Percentiles rank a stretch among this genome's conserved stretches.
phyloP scores from a whole-genome alignment of 2,113 vertebrate genomes.

The Neolamprologus variostigma region DNA sequence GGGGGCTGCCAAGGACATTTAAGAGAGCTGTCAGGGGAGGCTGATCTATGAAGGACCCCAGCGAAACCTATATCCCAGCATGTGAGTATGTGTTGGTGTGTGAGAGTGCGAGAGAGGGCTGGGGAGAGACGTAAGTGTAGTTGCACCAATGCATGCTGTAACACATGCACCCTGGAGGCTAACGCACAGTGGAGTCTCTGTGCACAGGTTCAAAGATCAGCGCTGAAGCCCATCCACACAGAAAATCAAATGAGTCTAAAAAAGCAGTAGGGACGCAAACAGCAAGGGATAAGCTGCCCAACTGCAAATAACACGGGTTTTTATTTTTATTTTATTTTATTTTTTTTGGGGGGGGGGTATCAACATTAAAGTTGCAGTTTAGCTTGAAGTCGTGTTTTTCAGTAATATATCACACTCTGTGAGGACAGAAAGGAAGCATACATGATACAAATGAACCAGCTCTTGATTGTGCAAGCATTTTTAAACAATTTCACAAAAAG shows the following conservation, averaged over 20 bases:
- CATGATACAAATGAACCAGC: neutral
- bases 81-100: neutral
- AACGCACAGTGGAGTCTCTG: neutral
- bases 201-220: constrained; percentile 36
- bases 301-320: neutral
- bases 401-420: neutral
- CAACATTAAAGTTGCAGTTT: neutral
- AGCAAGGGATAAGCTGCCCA: neutral
- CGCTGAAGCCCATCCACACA: constrained; percentile 19
- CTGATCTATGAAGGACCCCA: constrained; percentile 67
- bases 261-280: neutral
- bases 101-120: neutral
- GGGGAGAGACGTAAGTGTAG: neutral
- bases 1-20: constrained; percentile 75
- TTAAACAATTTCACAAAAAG: neutral
- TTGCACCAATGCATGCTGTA: neutral
- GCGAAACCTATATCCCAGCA: constrained; percentile 49
- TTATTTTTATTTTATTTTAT: neutral
- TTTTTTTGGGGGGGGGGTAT: fast-evolving
- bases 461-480: neutral
- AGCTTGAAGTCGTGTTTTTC: neutral
- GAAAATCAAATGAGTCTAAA: constrained; percentile 28
- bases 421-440: neutral
- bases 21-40: constrained; percentile 67
- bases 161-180: constrained; percentile 19